A percentile compares a stretch with the other conserved stretches of the same genome.
Conservation (phyloP, 1,140 invertebrate species). For the Drosophila nebulosa region DNA sequence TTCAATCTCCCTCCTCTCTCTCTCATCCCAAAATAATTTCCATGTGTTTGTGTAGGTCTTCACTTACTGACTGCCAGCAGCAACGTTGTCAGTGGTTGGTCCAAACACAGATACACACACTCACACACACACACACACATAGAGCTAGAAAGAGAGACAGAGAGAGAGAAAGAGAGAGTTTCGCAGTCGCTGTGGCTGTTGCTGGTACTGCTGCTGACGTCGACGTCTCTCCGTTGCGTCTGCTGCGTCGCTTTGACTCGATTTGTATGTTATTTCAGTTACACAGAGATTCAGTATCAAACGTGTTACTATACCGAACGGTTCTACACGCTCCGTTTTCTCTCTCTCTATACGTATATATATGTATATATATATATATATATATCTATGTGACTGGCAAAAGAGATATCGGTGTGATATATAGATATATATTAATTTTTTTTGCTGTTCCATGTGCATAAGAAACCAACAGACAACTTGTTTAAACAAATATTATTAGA, state of each 20-base stretch:
- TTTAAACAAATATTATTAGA: slow-evolving; percentile 72
- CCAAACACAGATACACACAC: slow-evolving; percentile 27
- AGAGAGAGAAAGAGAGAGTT: background rate
- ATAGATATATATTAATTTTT: background rate
- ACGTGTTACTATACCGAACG: slow-evolving; percentile 80
- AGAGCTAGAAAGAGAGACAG: slow-evolving; percentile 4
- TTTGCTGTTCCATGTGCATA: background rate
- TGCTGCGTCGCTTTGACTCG: slow-evolving; percentile 57
- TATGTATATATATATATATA: too few species aligned
- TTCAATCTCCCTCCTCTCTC: slow-evolving; percentile 9
- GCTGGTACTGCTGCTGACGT: slow-evolving; percentile 19
- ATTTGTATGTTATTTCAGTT: slow-evolving; percentile 80
- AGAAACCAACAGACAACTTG: slow-evolving; percentile 39
- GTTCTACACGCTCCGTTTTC: slow-evolving; percentile 59
- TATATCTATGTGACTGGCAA: background rate
- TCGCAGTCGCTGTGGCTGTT: slow-evolving; percentile 3
- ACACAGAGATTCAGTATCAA: slow-evolving; percentile 81
- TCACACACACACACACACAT: slow-evolving; percentile 18
- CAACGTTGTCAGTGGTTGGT: slow-evolving; percentile 63
- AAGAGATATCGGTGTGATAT: slow-evolving; percentile 22
- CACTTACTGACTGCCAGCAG: slow-evolving; percentile 72
- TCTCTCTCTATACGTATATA: background rate
- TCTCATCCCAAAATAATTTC: slow-evolving; percentile 6
- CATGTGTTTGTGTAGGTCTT: slow-evolving; percentile 39
- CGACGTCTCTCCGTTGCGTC: slow-evolving; percentile 25